These are phyloP conservation scores for Dolichotis patagonum DNA, from an alignment of 2,113 vertebrate genomes.

Conservation along the genomic window DNA sequence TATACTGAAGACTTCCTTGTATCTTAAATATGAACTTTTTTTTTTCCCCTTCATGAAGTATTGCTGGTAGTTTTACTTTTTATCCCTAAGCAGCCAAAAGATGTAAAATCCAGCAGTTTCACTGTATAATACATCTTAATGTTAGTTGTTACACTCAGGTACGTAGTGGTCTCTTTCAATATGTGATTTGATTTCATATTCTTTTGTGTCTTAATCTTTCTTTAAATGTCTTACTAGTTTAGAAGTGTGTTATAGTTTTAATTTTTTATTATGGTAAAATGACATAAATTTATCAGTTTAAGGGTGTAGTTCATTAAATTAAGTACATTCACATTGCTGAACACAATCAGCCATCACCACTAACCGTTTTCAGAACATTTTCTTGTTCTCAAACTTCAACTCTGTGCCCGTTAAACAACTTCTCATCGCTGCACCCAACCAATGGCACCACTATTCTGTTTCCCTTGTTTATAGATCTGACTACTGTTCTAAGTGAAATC, in stretches of 20 bases:
- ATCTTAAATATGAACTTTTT: not conserved
- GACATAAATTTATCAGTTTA: not conserved
- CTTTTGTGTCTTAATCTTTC: not conserved
- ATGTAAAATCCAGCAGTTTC: not conserved
- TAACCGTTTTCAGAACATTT: not conserved
- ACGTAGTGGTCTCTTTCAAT: not conserved
- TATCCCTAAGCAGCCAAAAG: not conserved
- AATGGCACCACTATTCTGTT: not conserved
- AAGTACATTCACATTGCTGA: conserved; percentile 7
- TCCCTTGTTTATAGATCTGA: not conserved
- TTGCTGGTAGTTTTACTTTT: not conserved
- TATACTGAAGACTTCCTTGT: not conserved
- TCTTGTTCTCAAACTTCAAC: conserved; percentile 8
- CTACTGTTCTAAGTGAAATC: not conserved
- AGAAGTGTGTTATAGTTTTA: not conserved
- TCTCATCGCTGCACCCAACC: not conserved
- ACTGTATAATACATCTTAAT: not conserved
- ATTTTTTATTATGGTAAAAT: not conserved
- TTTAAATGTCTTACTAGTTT: not conserved
- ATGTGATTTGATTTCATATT: not conserved
- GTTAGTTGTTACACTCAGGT: not conserved
- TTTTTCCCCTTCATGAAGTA: not conserved
- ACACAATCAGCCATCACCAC: not conserved
- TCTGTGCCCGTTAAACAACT: not conserved
- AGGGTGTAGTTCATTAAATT: not conserved